Conservation (phyloP, 2,797 vertebrate species). For the Parauchenoglanis ngamensis region DNA sequence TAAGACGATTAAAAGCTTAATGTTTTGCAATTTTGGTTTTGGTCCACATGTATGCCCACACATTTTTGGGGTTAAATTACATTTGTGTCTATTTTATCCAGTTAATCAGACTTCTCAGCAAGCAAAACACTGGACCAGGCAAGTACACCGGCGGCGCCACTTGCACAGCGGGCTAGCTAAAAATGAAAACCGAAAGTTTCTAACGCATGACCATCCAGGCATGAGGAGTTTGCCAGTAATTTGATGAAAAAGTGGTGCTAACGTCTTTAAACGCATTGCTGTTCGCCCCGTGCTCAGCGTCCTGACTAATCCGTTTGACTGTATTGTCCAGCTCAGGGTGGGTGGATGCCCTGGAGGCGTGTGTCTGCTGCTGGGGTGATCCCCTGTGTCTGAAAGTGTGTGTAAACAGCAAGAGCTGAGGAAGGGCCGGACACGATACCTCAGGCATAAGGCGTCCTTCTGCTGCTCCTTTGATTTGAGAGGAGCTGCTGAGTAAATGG, state of each 20-base stretch:
- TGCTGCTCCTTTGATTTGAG: slow-evolving; percentile 52
- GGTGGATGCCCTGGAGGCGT: slow-evolving; percentile 10
- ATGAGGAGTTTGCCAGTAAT: slow-evolving; percentile 9
- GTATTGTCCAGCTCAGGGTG: slow-evolving; percentile 9
- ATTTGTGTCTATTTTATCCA: not conserved
- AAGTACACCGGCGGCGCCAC: not conserved
- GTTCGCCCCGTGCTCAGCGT: not conserved
- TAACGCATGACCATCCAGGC: not conserved
- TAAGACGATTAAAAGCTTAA: no score
- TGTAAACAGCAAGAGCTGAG: slow-evolving; percentile 38
- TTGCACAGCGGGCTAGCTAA: not conserved
- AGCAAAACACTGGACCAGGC: not conserved
- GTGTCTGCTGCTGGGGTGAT: slow-evolving; percentile 19
- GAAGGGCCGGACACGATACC: slow-evolving; percentile 38
- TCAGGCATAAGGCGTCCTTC: slow-evolving; percentile 49
- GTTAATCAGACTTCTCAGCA: not conserved
- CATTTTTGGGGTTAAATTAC: not conserved
- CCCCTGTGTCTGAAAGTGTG: slow-evolving; percentile 33
- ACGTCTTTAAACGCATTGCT: not conserved
- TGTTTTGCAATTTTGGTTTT: no score
- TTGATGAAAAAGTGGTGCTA: not conserved
- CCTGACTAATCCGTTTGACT: slow-evolving; percentile 8
- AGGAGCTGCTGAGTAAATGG: slow-evolving; percentile 42
- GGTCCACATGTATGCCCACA: not conserved
- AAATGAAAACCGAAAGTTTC: not conserved